Conservation (phyloP, 2,113 vertebrate genomes). For the Nicator chloris region DNA sequence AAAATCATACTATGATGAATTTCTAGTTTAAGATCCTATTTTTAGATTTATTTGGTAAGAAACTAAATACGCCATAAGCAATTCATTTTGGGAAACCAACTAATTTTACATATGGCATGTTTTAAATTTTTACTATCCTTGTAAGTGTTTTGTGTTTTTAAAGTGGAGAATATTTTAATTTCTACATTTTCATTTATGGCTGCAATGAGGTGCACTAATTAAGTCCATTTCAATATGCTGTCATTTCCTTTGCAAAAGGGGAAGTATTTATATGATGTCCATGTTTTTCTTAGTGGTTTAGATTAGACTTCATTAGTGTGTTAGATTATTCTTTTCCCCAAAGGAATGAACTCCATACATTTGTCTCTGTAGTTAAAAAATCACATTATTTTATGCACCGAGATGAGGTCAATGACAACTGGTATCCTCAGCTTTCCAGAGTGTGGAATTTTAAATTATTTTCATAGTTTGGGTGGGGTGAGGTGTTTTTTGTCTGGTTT, state of each 20-base stretch:
- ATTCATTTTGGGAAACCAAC: not conserved
- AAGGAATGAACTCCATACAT: not conserved
- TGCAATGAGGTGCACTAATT: not conserved
- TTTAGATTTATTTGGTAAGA: not conserved
- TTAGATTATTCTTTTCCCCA: not conserved
- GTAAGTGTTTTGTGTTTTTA: not conserved
- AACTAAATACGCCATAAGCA: not conserved
- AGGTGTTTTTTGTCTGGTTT: accelerated
- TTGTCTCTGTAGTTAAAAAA: not conserved
- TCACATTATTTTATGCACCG: not conserved
- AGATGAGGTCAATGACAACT: not conserved
- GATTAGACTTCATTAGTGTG: not conserved
- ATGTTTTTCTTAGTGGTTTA: not conserved
- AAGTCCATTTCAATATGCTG: not conserved
- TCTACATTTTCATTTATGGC: not conserved
- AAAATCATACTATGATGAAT: not conserved
- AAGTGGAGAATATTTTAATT: not conserved
- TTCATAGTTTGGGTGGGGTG: not conserved
- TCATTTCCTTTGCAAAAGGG: not conserved
- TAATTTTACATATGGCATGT: not conserved
- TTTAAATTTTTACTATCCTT: not conserved
- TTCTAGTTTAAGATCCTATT: not conserved
- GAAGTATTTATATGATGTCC: not conserved
- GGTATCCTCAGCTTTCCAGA: not conserved
- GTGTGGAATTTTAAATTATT: not conserved